Evolutionary conservation across 2,888 invertebrate genomes (phyloP), one percentile per base, ranked within the genome.

Genomic region (Diogma glabrata): DNA sequence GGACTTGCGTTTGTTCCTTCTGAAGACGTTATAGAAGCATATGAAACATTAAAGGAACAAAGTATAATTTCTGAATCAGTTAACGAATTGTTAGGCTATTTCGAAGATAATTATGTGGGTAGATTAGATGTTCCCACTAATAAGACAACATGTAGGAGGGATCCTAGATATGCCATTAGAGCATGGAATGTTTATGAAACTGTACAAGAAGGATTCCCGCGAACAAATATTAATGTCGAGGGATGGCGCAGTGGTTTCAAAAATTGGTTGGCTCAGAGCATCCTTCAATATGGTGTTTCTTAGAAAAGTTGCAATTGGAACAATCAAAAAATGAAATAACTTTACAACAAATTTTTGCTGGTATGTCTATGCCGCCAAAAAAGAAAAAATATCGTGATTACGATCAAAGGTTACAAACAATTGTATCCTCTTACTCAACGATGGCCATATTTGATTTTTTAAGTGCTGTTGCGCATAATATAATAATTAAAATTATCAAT

Each of bases 291-390:
- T 38, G 17, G 17, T 17, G 3, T 38, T 16, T 38, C 19, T 38
- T 38, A 19, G 38, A 38, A 6, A 38, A 38, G 16, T 38, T 38
- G n/a, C 38, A 38, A 38, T 38, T 19, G 38, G 38, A 38, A 38
- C 38, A 38, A 38, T 38, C 38, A 3, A 38, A 38, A 17, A 38
- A 5, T 16, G 17, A 38, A 38, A 38, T 38, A 38, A 38, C 10
- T 8, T 16, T 38, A 12, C 38, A 38, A 38, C 38, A 38, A 17
- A 38, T 38, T 16, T 7, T 38, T 38, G 38, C 3, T 5, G 38
- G 28, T 28, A 28, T n/a, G 2, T 28, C n/a, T 28, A n/a, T 28
- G n/a, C 28, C 10, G n/a, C 28, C 28, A 3, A 28, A 28, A 28
- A 38, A 38, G 19, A 14, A 19, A 12, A 38, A 38, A 38, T 38